Evolutionary conservation across 2,797 vertebrate genomes (phyloP), one percentile per base, ranked within the genome.

Genomic region (Parotocinclus haroldoi): DNA sequence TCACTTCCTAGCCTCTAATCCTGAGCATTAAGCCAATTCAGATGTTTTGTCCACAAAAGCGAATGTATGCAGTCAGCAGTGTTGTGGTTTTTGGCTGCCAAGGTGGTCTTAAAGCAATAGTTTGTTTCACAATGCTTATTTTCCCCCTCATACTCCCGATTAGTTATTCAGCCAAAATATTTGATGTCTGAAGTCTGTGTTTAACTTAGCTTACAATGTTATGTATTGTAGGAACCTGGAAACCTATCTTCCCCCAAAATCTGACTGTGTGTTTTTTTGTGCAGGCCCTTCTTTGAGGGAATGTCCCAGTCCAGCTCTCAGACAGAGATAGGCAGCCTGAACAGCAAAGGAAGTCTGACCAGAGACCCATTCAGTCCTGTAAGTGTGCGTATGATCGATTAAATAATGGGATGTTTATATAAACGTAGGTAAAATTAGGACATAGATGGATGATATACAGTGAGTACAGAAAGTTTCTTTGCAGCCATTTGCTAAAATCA

Each of bases 291-390:
- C 90, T 99, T 99, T 73, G 96, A 99, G 86, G 96, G 96, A 40
- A 96, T 98, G 92, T 99, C 96, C 53, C 96, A 98, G 90, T 99
- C 96, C 81, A 98, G 96, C 89, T 99, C 96, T 11, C 96, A 99
- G 92, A 98, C 96, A 8, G 96, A 99, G 92, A 96, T 99, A 71
- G 95, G 95, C 83, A 98, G 96, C 79, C 88, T 98, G 84, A 95
- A 98, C 89, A 95, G 95, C 87, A 96, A 96, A 90, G 94, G 95
- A 86, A 98, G 95, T 84, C 84, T 98, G 69, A 92, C 92, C 54
- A 89, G 90, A 76, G 95, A 98, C 76, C 80, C 89, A 58, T 91
- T 91, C 89, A 97, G 94, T 70, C 94, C 93, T 60, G 96, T 99
- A 86, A 94, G 95, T 89, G 14, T 9, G 75, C 16, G 52, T 54